Base-by-base conservation (phyloP, 2,888 invertebrate species). In the Scaptomyza flava region DNA sequence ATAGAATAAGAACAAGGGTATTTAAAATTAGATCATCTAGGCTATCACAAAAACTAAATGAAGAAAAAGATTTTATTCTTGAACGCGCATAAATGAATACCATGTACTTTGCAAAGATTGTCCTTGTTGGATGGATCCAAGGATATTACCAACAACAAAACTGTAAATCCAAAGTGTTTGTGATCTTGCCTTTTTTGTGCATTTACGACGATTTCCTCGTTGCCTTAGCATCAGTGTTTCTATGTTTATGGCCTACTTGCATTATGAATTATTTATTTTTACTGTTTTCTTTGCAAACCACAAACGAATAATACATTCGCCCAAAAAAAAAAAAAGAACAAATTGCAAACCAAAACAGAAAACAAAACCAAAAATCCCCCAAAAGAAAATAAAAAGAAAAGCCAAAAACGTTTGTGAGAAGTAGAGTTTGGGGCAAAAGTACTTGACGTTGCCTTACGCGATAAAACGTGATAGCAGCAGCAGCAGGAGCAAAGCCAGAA, bases 251-350 rank as follows among this genome's bases (percentile, higher is more conserved):
- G 86, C 74, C 86, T 82, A 83, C 85, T 85, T 87, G 86, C 86
- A 83, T 87, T 87, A 83, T 83, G 83, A 87, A 87, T 82, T 82
- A 83, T 83, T 83, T 87, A 87, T 87, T 83, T 85, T 79, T 70
- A 77, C 79, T 73, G 85, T 77, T 74, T 71, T 71, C 61, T 61
- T 52, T 45, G 64, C 51, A 48, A 50, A 36, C 57, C 58, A 48
- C 52, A 70, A 66, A 64, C 60, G 51, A 43, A 64, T 36, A 38
- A 52, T 52, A 41, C 27, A 12, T 41, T 41, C 14, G 41, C 52
- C 61, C 14, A 5, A 27, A 27, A 27, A 27, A 17, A 27, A 17
- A 41, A 41, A 50, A 68, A 45, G 68, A 61, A 48, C 48, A 45
- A 42, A 58, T 31, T 33, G 43, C 61, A 48, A 68, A 62, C 57